Base-by-base conservation (phyloP, 2,113 vertebrate species). In the Cygnus buccinator region DNA sequence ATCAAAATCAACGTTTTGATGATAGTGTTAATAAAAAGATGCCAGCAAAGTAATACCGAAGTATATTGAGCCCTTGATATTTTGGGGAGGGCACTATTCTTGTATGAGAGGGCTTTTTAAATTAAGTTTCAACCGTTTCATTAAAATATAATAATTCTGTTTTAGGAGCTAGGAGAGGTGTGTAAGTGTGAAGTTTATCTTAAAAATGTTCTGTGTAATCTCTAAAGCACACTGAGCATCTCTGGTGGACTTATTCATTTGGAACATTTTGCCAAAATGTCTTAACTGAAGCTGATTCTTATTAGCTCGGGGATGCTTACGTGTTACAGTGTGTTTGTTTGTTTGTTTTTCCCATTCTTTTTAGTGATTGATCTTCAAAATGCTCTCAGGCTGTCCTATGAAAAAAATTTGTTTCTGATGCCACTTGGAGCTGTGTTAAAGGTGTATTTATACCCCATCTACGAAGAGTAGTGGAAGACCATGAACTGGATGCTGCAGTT, bases 181-280 rank as follows among this genome's bases (percentile, higher is more conserved):
- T 17, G 15, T 2, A 31, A 58, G 10, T 48, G 20, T 2, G 1
- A 52, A 43, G 39, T 61, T 55, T 57, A 1, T 25, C 28, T 78
- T 75, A 11, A 39, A 78, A 63, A 28, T 3, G 5, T 5, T 87
- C 31, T 52, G 3, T 46, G 3, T 55, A 4, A 46, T 39, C 17
- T 63, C 6, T 23, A 65, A 78, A 33, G 29, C 0, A 0, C 2
- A 1, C 0, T 2, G 35, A 37, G 37, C 22, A 3, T 61, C 25
- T 71, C 39, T 61, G 31, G 20, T 76, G 15, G 39, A 9, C 13
- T 43, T 68, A 11, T n/a, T 17, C 13, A 3, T 63, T 91, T 84
- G n/a, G 11, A 65, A 44, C 21, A 1, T 48, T 54, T 78, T 85
- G 33, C n/a, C 4, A 22, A 37, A 67, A 41, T 37, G 4, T 21